Conservation (phyloP, 1,140 invertebrate species). For the Heterodera carotae region DNA sequence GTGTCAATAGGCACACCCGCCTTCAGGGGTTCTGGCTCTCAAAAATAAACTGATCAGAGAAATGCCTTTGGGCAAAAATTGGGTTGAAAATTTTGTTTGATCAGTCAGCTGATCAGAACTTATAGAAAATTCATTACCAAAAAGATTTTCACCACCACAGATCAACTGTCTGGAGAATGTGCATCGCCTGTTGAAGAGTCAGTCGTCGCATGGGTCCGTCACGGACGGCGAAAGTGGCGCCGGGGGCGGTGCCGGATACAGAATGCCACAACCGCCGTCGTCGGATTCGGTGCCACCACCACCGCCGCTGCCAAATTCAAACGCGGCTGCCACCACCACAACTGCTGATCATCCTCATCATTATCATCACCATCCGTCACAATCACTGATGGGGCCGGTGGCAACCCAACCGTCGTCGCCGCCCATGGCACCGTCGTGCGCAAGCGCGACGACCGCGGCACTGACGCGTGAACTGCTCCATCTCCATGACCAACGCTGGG, state of each 20-base stretch:
- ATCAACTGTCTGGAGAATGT: conserved; percentile 65
- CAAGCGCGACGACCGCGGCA: conserved; percentile 27
- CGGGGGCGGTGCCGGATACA: background rate
- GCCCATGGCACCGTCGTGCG: no score
- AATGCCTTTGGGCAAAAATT: conserved; percentile 9
- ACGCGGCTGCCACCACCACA: no score
- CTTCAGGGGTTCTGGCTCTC: no score
- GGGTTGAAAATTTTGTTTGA: conserved; percentile 15
- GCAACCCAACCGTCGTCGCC: no score
- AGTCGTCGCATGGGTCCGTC: conserved; percentile 28
- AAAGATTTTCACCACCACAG: conserved; percentile 24
- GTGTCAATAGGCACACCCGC: no score
- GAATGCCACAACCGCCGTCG: background rate
- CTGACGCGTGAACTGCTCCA: conserved; percentile 56
- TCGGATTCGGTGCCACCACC: background rate
- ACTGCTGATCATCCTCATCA: no score
- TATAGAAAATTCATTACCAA: no score
- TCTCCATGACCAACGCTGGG: conserved; percentile 55
- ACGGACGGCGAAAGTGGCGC: conserved; percentile 10
- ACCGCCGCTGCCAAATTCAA: conserved; percentile 9
- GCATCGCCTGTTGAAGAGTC: conserved; percentile 63
- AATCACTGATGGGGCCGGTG: no score
- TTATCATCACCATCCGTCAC: no score
- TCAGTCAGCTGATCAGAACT: background rate
- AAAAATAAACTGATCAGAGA: no score